These are phyloP conservation scores for Tineola bisselliella DNA, from an alignment of 2,888 invertebrate genomes.

Conservation along the genomic window DNA sequence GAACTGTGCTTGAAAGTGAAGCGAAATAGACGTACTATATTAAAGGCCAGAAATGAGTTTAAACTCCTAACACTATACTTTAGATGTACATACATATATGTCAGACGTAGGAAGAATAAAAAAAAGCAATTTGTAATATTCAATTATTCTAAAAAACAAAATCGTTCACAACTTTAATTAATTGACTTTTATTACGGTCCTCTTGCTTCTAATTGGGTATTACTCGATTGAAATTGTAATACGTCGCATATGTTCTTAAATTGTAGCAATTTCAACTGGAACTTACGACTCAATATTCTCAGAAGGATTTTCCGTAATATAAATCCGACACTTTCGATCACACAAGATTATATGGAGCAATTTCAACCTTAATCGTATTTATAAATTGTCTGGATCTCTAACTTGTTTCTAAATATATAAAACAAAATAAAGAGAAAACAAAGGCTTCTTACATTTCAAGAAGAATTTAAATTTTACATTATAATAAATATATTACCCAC, in stretches of 20 bases:
- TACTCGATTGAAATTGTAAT: neutral
- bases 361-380: neutral
- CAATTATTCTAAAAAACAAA: neutral
- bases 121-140: neutral
- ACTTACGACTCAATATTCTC: neutral
- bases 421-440: too few relatives aligned
- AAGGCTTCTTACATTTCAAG: too few relatives aligned
- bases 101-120: too few relatives aligned
- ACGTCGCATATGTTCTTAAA: constrained; percentile 2
- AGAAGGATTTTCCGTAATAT: neutral
- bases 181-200: neutral
- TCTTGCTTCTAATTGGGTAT: neutral
- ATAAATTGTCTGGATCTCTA: too few relatives aligned
- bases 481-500: too few relatives aligned
- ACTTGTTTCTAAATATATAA: too few relatives aligned
- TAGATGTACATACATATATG: too few relatives aligned
- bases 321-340: neutral
- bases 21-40: too few relatives aligned
- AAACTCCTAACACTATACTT: too few relatives aligned
- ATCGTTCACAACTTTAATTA: neutral
- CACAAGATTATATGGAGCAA: neutral
- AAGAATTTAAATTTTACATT: too few relatives aligned
- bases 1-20: too few relatives aligned
- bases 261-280: neutral
- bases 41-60: too few relatives aligned